Conservation (phyloP, 2,797 vertebrate species). For the Mareca strepera region DNA sequence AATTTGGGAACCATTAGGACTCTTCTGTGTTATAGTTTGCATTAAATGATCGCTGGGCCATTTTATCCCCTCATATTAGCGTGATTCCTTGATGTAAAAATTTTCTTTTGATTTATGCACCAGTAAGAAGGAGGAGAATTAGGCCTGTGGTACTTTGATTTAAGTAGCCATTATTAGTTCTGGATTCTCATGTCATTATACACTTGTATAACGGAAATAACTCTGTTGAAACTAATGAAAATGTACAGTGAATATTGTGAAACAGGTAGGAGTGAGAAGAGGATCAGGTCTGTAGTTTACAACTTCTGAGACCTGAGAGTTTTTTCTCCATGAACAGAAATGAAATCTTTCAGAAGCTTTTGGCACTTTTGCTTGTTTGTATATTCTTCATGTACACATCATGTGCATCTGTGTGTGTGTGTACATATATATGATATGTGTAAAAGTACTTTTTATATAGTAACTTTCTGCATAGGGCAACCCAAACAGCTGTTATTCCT, state of each 20-base stretch:
- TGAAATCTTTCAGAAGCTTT: slow-evolving; percentile 50
- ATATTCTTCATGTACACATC: slow-evolving; percentile 54
- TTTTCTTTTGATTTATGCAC: not conserved
- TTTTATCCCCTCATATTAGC: not conserved
- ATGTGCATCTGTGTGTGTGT: slow-evolving; percentile 58
- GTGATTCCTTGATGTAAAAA: not conserved
- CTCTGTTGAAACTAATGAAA: not conserved
- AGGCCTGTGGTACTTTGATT: not conserved
- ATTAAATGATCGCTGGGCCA: not conserved
- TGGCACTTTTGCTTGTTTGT: slow-evolving; percentile 59
- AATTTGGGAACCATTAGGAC: not conserved
- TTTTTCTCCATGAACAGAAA: slow-evolving; percentile 20
- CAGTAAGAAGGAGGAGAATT: not conserved
- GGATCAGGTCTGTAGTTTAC: not conserved
- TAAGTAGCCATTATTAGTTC: not conserved
- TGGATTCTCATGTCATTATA: not conserved
- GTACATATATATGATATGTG: slow-evolving; percentile 68
- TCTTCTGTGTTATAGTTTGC: not conserved
- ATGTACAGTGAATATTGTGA: not conserved
- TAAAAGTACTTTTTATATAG: slow-evolving; percentile 79
- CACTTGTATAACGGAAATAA: not conserved
- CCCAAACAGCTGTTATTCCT: slow-evolving; percentile 86
- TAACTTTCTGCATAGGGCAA: slow-evolving; percentile 81
- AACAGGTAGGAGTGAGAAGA: not conserved
- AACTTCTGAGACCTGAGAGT: slow-evolving; percentile 46